Conservation (phyloP, 2,797 vertebrate genomes). For the Chromobotia macracanthus region DNA sequence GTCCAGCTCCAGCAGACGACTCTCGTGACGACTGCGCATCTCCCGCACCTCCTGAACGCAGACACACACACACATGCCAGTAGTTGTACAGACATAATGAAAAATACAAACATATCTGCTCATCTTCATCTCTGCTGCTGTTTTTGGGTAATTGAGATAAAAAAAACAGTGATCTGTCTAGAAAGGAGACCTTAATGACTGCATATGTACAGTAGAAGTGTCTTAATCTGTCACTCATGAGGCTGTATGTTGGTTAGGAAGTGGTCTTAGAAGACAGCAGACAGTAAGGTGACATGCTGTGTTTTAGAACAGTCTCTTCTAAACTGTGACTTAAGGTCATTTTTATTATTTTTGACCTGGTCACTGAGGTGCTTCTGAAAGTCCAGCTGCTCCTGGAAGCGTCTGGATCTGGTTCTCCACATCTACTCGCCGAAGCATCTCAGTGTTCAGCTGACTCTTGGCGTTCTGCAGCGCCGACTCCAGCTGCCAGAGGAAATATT, state of each 20-base stretch:
- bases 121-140: neutral
- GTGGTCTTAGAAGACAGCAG: too few species aligned
- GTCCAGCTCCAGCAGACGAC: constrained; percentile 77
- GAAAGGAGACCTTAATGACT: too few species aligned
- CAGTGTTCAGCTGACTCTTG: constrained; percentile 78
- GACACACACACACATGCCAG: too few species aligned
- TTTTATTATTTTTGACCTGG: constrained; percentile 69
- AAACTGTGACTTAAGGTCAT: too few species aligned
- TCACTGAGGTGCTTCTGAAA: constrained; percentile 80
- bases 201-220: neutral
- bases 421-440: constrained; percentile 80
- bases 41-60: constrained; percentile 77
- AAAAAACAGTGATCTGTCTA: neutral
- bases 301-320: neutral
- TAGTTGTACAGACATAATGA: neutral
- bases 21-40: constrained; percentile 76
- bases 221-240: neutral
- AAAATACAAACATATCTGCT: neutral
- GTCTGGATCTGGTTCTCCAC: constrained; percentile 82
- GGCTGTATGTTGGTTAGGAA: too few species aligned
- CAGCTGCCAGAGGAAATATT: constrained; percentile 33
- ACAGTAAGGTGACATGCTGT: too few species aligned
- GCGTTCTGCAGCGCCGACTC: constrained; percentile 66
- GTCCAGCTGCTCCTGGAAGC: constrained; percentile 79
- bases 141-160: neutral